Base-by-base conservation (phyloP, 92 coral and sea anemone species). In the Bergia sp. region DNA sequence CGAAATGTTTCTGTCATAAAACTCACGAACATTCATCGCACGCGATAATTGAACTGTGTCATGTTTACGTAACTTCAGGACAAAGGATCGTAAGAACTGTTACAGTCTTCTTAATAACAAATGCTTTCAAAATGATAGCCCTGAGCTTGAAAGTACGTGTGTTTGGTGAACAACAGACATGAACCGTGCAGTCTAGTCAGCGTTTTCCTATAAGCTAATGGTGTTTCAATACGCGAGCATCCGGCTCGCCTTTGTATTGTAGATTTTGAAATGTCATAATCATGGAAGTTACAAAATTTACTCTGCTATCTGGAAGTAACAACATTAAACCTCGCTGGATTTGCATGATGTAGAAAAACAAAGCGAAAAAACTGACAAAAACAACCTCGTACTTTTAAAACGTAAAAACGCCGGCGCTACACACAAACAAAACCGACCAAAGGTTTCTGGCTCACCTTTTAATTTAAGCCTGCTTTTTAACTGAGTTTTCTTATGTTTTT, bases 21-120 rank as follows among this genome's bases (percentile, higher is more conserved):
- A 61, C 76, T 82, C 86, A 41, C 86, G 86, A 82, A 36, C 37
- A 16, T 57, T 41, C 18, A 57, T n/a, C 12, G 45, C 50, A 20
- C 74, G 39, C 44, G 43, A 79, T 15, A 20, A 15, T 75, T 18
- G 36, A 76, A 43, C 15, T 40, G 43, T 10, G 16, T 73, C 78
- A 0, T 12, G 78, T 73, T 73, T 73, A 41, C 9, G 4, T 76
- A 41, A 13, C 80, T 76, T 76, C 8, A 9, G 37, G 36, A 43
- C 45, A 75, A 75, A 1, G 50, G 53, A 42, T 38, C 45, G 15
- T 12, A 29, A 29, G 29, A 29, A 53, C 58, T 10, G 58, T 53
- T 53, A 12, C 18, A 18, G 16, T 11, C 57, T 20, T 77, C 29
- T 29, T 29, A 29, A 29, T 29, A 16, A 4, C 23, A 16, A 13